Base-by-base conservation (phyloP, 2,797 vertebrate genomes). In the Peromyscus nudipes region DNA sequence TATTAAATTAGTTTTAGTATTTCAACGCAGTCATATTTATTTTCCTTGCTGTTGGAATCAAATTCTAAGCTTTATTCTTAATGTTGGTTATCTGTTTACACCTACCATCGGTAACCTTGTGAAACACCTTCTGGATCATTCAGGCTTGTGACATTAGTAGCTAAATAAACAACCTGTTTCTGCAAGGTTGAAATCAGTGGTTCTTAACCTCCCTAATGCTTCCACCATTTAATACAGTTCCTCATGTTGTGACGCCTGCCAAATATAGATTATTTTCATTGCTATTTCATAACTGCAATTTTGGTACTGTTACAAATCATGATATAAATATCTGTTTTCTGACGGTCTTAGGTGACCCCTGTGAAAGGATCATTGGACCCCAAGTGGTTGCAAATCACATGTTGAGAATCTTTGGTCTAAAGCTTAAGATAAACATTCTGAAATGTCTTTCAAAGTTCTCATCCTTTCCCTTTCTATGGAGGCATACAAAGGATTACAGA, bases 1-100 rank as follows among this genome's bases (percentile, higher is more conserved):
- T 93, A 75, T 25, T 95, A 76, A 93, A 77, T 60, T 40, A 82
- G 4, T 37, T 93, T 83, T 10, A 94, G 12, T 90, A 77, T 95
- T 76, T 94, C 3, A 83, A 62, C 11, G 52, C 27, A 89, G 2
- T 76, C 7, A 94, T 34, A 83, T 94, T 65, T 89, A 55, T 73
- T 93, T 76, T 77, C 62, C 8, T 77, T 92, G 1, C 8, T 21
- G 1, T 52, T 91, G 9, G 89, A 93, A 89, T 93, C 37, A 86
- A 67, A 75, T 6, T 43, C 43, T 91, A 81, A 87, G 1, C 4
- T 76, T 94, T 9, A 43, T 0, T 95, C 57, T 90, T 73, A 76
- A 52, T n/a, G 31, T 6, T 79, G 34, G 76, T 4, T 77, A 19
- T 76, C 21, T 75, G 17, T 31, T 27, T 86, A 37, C 1, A 49